A percentile compares a stretch with the other conserved stretches of the same genome.
Evolutionary conservation across 1,140 invertebrate species (phyloP).

Genomic region (Asobara japonica): DNA sequence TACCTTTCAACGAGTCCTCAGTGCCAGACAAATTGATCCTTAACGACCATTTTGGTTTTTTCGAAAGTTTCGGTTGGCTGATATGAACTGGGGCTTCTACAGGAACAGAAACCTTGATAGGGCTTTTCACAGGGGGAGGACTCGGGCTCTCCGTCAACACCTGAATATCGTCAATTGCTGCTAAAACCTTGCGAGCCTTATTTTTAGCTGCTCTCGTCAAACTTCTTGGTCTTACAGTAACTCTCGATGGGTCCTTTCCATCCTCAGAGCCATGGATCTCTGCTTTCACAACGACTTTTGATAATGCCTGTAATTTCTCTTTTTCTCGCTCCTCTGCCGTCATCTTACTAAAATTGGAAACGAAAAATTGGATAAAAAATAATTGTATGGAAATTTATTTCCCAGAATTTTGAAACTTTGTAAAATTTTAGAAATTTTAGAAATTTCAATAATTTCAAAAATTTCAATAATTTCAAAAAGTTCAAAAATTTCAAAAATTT

Average conservation of each 20-base stretch:
- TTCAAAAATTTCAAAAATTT: too few relatives aligned
- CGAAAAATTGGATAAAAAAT: too few relatives aligned
- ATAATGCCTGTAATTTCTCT: constrained; percentile 33
- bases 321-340: constrained; percentile 41
- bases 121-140: neutral
- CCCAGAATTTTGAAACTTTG: too few relatives aligned
- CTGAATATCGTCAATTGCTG: constrained; percentile 42
- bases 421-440: too few relatives aligned
- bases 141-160: constrained; percentile 27
- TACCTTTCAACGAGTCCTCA: constrained; percentile 39
- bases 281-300: constrained; percentile 51
- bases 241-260: neutral
- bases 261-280: constrained; percentile 44
- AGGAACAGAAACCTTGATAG: too few relatives aligned
- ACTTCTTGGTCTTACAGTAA: neutral
- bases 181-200: constrained; percentile 25
- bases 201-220: constrained; percentile 1
- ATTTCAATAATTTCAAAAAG: too few relatives aligned
- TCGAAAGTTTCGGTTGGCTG: neutral
- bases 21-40: constrained; percentile 47
- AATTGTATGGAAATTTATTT: too few relatives aligned
- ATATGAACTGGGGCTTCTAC: constrained; percentile 32
- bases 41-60: constrained; percentile 53
- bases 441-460: too few relatives aligned
- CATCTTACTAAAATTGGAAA: constrained; percentile 43